phyloP scores from a whole-genome alignment of 2,888 invertebrate genomes.

The Eumacrocentrus americanus region DNA sequence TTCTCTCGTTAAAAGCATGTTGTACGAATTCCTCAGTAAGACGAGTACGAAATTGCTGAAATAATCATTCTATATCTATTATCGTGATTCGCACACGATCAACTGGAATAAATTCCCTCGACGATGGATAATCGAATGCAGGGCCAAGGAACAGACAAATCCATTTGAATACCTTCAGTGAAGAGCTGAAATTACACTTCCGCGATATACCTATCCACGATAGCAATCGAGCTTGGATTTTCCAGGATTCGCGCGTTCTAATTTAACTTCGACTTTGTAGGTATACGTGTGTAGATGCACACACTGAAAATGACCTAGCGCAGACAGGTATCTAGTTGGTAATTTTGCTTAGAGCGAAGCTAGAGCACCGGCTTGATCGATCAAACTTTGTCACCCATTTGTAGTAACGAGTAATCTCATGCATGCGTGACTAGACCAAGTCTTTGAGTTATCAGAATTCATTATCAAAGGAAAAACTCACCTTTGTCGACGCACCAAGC shows the following conservation, averaged over 20 bases:
- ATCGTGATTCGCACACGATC: too few species aligned
- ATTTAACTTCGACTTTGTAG: background rate
- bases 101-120: too few species aligned
- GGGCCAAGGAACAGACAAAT: background rate
- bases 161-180: background rate
- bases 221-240: background rate
- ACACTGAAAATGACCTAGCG: background rate
- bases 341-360: background rate
- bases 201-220: background rate
- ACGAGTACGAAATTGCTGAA: background rate
- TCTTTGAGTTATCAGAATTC: background rate
- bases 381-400: background rate
- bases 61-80: too few species aligned
- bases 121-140: background rate
- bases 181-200: background rate
- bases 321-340: background rate
- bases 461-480: constrained; percentile 25
- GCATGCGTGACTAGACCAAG: constrained; percentile 1
- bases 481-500: constrained; percentile 30
- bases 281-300: background rate
- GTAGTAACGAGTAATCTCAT: background rate
- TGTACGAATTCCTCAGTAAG: background rate
- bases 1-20: background rate
- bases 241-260: background rate
- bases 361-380: background rate